Evolutionary conservation across 2,113 vertebrate genomes (phyloP), one percentile per base, ranked within the genome.

Genomic region (Oryzias celebensis): DNA sequence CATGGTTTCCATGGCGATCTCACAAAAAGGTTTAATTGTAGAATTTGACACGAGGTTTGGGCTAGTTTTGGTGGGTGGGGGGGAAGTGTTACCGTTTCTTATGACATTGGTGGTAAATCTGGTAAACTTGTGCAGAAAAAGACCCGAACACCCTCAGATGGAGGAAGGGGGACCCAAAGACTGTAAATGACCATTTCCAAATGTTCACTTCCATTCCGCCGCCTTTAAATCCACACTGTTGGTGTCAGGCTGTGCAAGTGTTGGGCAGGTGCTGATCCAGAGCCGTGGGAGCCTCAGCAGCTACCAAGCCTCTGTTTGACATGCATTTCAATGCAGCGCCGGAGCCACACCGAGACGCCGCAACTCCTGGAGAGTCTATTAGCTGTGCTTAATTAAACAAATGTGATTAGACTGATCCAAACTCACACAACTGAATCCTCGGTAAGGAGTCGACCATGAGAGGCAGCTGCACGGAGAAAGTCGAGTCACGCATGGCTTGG

Each of bases 341-440:
- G 63, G 59, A 63, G 62, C 81, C 88, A 65, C 88, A 87, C 87
- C 68, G 67, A 86, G 83, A 86, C 85, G 47, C 77, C 75, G 57
- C 66, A 71, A 86, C 87, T 90, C 77, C 83, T 70, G 78, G 85
- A 89, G 85, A 87, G 88, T 87, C 84, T 87, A 89, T 92, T 91
- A 91, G 86, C 88, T 72, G 80, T 86, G 88, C 88, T 87, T 88
- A 91, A 91, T 91, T 91, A 91, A 88, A 88, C 90, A 86, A 88
- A 90, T 88, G 86, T 81, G 86, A 91, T 92, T 88, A 91, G 85
- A 84, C 87, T 69, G 85, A 89, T 91, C 84, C 85, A 81, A 87
- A 90, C 70, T 89, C 84, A 82, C 81, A 84, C 82, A 81, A 87
- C 82, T 66, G 77, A 82, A 79, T 84, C 78, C 71, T 62, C 52